Percentiles rank a stretch among this genome's conserved stretches.
These are phyloP conservation scores for Ammodytes marinus DNA, from an alignment of 2,113 vertebrate species.

Conservation along the genomic window DNA sequence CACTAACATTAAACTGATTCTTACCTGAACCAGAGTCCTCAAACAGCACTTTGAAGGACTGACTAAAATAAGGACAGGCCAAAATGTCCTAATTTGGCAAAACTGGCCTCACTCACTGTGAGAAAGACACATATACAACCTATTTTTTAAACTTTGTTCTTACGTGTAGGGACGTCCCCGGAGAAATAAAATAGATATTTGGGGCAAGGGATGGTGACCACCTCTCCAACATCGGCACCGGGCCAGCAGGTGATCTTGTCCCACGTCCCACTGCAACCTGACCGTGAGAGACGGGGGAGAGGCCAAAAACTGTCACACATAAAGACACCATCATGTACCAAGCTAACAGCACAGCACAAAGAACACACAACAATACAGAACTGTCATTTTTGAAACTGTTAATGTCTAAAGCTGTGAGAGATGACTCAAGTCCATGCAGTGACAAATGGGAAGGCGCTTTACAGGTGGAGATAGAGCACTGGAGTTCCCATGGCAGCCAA, in stretches of 20 bases:
- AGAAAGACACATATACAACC: not conserved
- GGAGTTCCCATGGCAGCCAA: conserved; percentile 65
- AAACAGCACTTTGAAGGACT: too few relatives aligned
- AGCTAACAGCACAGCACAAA: not conserved
- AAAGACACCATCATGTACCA: not conserved
- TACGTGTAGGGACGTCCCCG: conserved; percentile 53
- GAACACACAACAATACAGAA: not conserved
- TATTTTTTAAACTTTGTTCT: conserved; percentile 27
- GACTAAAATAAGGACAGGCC: too few relatives aligned
- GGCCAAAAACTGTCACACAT: not conserved
- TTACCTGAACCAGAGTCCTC: too few relatives aligned
- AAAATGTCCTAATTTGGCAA: too few relatives aligned
- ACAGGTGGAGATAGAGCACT: conserved; percentile 11
- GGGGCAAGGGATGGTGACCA: conserved; percentile 89
- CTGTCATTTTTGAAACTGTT: not conserved
- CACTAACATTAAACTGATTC: too few relatives aligned
- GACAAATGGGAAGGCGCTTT: conserved; percentile 36
- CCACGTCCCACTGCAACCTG: conserved; percentile 91
- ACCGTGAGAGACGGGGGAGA: not conserved
- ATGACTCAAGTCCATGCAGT: not conserved
- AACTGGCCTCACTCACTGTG: too few relatives aligned
- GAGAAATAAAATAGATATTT: conserved; percentile 87
- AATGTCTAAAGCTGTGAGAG: not conserved
- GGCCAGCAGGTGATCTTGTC: conserved; percentile 96
- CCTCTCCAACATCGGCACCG: conserved; percentile 84